Percentiles rank a stretch among this genome's conserved stretches.
Evolutionary conservation across 2,113 vertebrate species (phyloP).

Genomic region (Rhea americana): DNA sequence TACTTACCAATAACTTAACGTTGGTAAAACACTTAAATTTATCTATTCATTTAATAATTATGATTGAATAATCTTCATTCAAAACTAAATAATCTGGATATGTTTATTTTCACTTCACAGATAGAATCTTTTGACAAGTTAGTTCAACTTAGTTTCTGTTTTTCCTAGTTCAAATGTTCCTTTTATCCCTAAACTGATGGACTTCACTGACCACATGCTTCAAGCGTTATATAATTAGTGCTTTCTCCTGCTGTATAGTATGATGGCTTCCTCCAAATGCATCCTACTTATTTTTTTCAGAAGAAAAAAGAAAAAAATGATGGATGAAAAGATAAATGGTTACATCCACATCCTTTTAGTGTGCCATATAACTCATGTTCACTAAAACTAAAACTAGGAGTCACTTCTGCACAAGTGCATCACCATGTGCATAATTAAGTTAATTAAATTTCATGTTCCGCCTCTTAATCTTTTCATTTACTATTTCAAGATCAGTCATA

Average conservation of each 20-base stretch:
- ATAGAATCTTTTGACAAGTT: not conserved
- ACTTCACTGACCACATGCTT: not conserved
- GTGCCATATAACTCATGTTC: not conserved
- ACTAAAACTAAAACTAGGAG: not conserved
- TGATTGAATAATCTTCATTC: not conserved
- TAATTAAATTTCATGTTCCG: slow-evolving; percentile 41
- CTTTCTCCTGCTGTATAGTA: not conserved
- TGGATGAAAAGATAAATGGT: not conserved
- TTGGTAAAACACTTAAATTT: not conserved
- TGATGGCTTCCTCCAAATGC: not conserved
- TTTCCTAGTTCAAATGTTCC: not conserved
- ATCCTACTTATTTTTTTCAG: not conserved
- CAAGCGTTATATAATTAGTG: not conserved
- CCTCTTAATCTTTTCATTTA: slow-evolving; percentile 28
- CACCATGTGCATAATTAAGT: not conserved
- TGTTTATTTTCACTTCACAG: not conserved
- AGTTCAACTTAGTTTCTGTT: not conserved
- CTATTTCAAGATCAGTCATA: not conserved
- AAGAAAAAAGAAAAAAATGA: not conserved
- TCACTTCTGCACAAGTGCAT: not conserved
- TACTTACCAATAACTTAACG: not conserved
- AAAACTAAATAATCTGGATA: not conserved
- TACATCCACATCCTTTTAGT: not conserved
- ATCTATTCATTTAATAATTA: not conserved
- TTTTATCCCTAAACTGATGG: not conserved